A percentile compares a stretch with the other conserved stretches of the same genome.
Evolutionary conservation across 2,888 invertebrate genomes (phyloP).

Genomic region (Nasonovia ribisnigri): DNA sequence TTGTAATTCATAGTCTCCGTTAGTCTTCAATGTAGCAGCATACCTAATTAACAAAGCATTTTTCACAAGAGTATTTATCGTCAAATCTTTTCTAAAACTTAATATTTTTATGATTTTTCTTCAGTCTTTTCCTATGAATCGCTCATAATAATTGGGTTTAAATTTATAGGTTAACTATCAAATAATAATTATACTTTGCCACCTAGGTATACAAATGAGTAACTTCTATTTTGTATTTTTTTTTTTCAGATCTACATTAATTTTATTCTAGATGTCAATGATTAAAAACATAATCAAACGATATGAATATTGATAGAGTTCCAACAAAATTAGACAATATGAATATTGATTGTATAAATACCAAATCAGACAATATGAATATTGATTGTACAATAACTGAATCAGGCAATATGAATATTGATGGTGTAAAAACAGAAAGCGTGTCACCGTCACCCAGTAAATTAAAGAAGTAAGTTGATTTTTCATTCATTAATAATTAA

Average conservation of each 20-base stretch:
- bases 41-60: not conserved
- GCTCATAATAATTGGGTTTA: not conserved
- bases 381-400: not conserved
- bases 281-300: not conserved
- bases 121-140: not conserved
- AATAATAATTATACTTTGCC: not conserved
- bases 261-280: not conserved
- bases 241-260: not conserved
- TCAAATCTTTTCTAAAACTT: not conserved
- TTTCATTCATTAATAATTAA: not conserved
- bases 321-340: not conserved
- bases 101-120: not conserved
- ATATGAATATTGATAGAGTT: not conserved
- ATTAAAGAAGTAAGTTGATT: not conserved
- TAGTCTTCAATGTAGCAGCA: not conserved
- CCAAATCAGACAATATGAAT: not conserved
- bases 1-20: not conserved
- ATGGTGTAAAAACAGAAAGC: not conserved
- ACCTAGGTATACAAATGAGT: not conserved
- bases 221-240: not conserved
- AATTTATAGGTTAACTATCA: not conserved
- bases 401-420: not conserved
- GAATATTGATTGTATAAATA: not conserved
- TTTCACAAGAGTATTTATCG: not conserved
- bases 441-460: not conserved